Evolutionary conservation across 2,797 vertebrate species (phyloP).

Genomic region (Alcedo atthis): DNA sequence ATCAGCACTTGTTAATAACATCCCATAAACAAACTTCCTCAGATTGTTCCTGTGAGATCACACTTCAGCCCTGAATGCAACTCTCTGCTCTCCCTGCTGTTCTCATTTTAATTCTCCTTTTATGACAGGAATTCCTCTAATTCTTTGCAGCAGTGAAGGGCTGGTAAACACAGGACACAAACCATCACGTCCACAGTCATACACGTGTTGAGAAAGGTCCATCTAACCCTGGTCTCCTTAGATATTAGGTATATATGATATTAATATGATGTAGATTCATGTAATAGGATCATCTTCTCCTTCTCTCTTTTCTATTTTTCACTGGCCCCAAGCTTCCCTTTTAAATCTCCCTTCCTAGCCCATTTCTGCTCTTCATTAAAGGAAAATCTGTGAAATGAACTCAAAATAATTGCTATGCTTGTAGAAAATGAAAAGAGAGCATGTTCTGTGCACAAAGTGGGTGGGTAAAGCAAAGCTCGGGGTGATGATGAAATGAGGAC

Average conservation of each 20-base stretch:
- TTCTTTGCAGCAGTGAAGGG: not conserved
- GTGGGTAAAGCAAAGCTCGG: not conserved
- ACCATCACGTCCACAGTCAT: not conserved
- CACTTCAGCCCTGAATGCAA: not conserved
- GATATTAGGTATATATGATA: not conserved
- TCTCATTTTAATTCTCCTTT: not conserved
- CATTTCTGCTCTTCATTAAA: not conserved
- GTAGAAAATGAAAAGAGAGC: not conserved
- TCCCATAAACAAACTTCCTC: not conserved
- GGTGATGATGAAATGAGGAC: not conserved
- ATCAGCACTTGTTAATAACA: not conserved
- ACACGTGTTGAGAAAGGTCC: not conserved
- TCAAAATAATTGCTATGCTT: not conserved
- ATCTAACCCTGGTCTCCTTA: not conserved
- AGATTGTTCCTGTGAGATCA: not conserved
- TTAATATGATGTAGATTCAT: not conserved
- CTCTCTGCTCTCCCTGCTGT: accelerated
- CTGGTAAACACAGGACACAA: not conserved
- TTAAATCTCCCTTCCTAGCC: not conserved
- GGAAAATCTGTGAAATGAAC: not conserved
- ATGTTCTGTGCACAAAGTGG: not conserved
- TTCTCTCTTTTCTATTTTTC: not conserved
- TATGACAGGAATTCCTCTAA: not conserved
- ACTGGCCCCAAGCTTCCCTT: not conserved
- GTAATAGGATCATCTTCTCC: not conserved